Percentiles rank a stretch among this genome's conserved stretches.
phyloP scores from a whole-genome alignment of 2,888 invertebrate genomes.

The Drosophila anomelani region DNA sequence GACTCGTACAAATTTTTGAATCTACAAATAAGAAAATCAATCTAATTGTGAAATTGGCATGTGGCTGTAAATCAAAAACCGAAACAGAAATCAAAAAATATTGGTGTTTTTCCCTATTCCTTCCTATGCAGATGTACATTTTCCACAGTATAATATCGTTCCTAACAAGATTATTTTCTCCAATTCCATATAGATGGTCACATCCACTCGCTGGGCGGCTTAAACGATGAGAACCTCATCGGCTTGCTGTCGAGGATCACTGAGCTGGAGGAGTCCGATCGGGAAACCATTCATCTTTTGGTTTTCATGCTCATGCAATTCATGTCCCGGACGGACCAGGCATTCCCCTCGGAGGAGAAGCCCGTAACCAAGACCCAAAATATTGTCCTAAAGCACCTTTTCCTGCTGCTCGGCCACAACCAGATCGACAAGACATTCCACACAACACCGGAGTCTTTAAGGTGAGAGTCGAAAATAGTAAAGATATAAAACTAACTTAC shows the following conservation, averaged over 20 bases:
- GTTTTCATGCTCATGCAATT: slow-evolving; percentile 99
- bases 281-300: slow-evolving; percentile 96
- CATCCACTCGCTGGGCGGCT: slow-evolving; percentile 92
- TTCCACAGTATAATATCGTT: background rate
- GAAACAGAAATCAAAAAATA: slow-evolving; percentile 37
- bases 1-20: slow-evolving; percentile 47
- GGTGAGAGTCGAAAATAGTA: slow-evolving; percentile 85
- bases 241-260: slow-evolving; percentile 93
- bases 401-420: slow-evolving; percentile 96
- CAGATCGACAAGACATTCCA: slow-evolving; percentile 95
- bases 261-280: slow-evolving; percentile 97
- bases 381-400: slow-evolving; percentile 95
- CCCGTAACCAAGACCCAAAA: slow-evolving; percentile 91
- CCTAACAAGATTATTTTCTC: background rate
- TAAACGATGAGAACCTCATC: slow-evolving; percentile 93
- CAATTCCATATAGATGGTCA: slow-evolving; percentile 88
- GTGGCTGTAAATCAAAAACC: slow-evolving; percentile 63
- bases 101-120: slow-evolving; percentile 46
- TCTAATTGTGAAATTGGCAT: slow-evolving; percentile 76
- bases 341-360: slow-evolving; percentile 95
- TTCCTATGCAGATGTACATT: slow-evolving; percentile 21
- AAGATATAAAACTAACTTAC: accelerated
- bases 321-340: slow-evolving; percentile 92
- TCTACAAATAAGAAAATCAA: slow-evolving; percentile 57
- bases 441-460: slow-evolving; percentile 93